Percentiles rank a stretch among this genome's conserved stretches.
phyloP scores from a whole-genome alignment of 2,797 vertebrate genomes.

The Pangasius krempfi region DNA sequence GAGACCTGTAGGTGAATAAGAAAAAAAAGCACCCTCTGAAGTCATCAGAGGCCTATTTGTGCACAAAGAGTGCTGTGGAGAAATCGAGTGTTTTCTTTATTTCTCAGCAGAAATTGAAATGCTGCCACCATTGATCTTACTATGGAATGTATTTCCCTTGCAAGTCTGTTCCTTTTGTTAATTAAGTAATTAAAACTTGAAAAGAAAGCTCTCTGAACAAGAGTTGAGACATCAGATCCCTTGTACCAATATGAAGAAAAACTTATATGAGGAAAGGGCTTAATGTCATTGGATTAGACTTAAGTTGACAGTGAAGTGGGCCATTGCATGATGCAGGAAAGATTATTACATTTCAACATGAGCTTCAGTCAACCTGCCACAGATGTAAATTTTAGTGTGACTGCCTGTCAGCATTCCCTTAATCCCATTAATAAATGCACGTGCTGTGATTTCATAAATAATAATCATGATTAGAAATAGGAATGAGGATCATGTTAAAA shows the following conservation, averaged over 20 bases:
- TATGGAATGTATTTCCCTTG: neutral
- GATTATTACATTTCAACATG: constrained; percentile 10
- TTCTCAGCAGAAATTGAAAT: neutral
- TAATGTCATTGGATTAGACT: constrained; percentile 8
- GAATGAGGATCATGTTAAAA: neutral
- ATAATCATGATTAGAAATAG: neutral
- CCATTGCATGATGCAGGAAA: neutral
- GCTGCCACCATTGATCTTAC: constrained; percentile 1
- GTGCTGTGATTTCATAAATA: neutral
- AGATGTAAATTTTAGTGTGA: neutral
- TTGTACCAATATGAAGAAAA: constrained; percentile 28
- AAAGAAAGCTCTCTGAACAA: constrained; percentile 9
- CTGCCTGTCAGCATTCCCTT: neutral
- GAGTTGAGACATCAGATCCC: neutral
- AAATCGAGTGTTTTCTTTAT: neutral
- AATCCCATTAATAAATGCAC: constrained; percentile 4
- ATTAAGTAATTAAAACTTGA: constrained; percentile 15
- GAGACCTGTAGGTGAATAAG: constrained; percentile 13
- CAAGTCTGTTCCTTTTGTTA: constrained; percentile 35
- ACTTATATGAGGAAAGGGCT: constrained; percentile 12
- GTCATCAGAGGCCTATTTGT: neutral
- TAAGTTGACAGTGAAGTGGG: constrained; percentile 17
- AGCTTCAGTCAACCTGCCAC: neutral
- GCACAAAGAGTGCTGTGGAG: neutral
- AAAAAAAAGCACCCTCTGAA: neutral